Evolutionary conservation across 2,797 vertebrate genomes (phyloP).

Genomic region (Psittacula derbiana): DNA sequence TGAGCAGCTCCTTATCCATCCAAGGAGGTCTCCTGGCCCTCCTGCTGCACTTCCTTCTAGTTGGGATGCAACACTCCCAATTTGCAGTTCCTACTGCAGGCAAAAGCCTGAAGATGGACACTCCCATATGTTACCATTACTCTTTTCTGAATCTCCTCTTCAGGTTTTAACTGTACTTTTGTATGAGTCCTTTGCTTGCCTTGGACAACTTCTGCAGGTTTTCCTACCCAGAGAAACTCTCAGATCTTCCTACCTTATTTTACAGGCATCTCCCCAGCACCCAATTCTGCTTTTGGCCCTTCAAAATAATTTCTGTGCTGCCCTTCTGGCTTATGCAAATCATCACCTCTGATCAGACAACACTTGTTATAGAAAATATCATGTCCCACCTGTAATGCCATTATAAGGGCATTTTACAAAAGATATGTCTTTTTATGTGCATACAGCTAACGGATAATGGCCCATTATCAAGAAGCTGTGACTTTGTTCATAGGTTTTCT

Average conservation of each 20-base stretch:
- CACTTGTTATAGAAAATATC: background rate
- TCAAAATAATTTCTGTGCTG: background rate
- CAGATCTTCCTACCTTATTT: background rate
- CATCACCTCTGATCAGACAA: background rate
- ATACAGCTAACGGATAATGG: constrained; percentile 47
- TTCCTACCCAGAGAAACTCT: background rate
- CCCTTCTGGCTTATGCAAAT: background rate
- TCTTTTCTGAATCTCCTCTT: background rate
- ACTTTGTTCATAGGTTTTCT: constrained; percentile 39
- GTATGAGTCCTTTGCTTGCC: background rate
- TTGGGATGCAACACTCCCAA: too few relatives aligned
- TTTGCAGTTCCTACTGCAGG: background rate
- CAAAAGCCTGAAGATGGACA: background rate
- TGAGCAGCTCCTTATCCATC: too few relatives aligned
- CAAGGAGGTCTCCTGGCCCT: too few relatives aligned
- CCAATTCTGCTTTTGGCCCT: background rate
- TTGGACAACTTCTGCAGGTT: background rate
- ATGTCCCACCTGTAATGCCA: background rate
- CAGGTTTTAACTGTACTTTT: background rate
- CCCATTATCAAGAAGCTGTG: constrained; percentile 47
- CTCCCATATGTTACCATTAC: background rate
- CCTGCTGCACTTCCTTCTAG: too few relatives aligned
- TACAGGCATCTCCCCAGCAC: background rate
- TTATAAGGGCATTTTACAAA: background rate
- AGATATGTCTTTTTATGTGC: constrained; percentile 4